Evolutionary conservation across 2,797 vertebrate species (phyloP).

Genomic region (Orestias chungarensis): DNA sequence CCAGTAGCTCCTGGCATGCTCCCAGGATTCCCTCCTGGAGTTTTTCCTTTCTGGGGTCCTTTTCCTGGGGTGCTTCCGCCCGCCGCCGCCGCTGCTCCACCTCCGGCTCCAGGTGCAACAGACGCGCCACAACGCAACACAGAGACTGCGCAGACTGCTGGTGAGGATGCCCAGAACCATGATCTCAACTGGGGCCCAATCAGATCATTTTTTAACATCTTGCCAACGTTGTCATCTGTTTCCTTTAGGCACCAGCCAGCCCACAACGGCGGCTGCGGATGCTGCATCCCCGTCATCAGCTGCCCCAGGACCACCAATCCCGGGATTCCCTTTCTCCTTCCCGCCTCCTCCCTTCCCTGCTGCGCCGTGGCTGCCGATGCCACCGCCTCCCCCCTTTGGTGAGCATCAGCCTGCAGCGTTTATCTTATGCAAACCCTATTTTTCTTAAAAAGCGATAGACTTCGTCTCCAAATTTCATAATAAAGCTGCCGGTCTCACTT

Average conservation of each 20-base stretch:
- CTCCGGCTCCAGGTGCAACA: constrained; percentile 46
- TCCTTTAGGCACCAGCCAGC: constrained; percentile 64
- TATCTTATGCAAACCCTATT: too few relatives aligned
- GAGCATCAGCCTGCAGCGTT: constrained; percentile 39
- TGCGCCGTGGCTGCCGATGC: constrained; percentile 90
- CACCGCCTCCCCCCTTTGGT: constrained; percentile 92
- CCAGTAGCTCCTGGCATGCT: constrained; percentile 89
- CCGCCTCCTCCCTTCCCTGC: constrained; percentile 85
- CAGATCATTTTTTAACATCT: not conserved
- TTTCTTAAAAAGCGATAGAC: too few relatives aligned
- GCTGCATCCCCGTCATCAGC: constrained; percentile 49
- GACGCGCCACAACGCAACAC: constrained; percentile 64
- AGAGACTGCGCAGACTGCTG: constrained; percentile 61
- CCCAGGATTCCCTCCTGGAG: constrained; percentile 91
- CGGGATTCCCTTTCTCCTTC: constrained; percentile 87
- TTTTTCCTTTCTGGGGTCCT: constrained; percentile 95
- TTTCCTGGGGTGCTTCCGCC: constrained; percentile 85
- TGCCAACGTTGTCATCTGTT: not conserved
- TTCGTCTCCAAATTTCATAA: too few relatives aligned
- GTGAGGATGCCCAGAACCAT: constrained; percentile 56
- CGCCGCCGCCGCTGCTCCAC: constrained; percentile 64
- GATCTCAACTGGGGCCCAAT: not conserved
- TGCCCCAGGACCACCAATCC: constrained; percentile 69
- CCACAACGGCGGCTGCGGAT: constrained; percentile 67
- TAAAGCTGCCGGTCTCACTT: too few relatives aligned